Base-by-base conservation (phyloP, 2,113 vertebrate species). In the Melanotaenia duboulayi region DNA sequence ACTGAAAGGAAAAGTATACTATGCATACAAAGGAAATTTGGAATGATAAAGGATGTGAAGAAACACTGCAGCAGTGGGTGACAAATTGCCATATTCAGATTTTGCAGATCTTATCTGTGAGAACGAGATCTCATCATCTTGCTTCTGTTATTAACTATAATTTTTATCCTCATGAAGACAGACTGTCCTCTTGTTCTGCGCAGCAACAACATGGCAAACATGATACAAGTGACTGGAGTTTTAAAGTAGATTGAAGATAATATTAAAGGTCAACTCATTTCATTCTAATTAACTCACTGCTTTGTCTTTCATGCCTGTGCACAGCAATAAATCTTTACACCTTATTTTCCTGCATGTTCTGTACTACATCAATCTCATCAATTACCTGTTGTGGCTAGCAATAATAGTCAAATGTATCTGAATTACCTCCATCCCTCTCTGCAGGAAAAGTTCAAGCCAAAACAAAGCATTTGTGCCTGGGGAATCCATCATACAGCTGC, bases 191-290 rank as follows among this genome's bases (percentile, higher is more conserved):
- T 35, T 35, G 4, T 35, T 6, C 32, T 9, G 8, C 4, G 32
- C 32, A 28, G 28, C 3, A 28, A 28, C 3, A 3, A 28, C 28
- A 28, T 28, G 28, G 28, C 28, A 28, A 28, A 28, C 28, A 28
- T 28, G 28, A 28, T 28, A 28, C 28, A 35, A 35, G 32, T 35
- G 4, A 35, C 39, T 42, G 65, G 67, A 52, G 61, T 74, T 67
- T 70, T 3, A 20, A 58, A 22, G 16, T 50, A 48, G 65, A 63
- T 71, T 58, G 51, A 11, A n/a, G 44, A 7, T 37, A 52, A 85
- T 88, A 82, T 82, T 81, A 88, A 88, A 90, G 86, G 80, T 87
- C 80, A 88, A 68, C 76, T 76, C 61, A 88, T 87, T 81, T 74
- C 56, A n/a, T 68, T 80, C 60, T 51, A 64, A 78, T 80, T 74